A percentile compares a stretch with the other conserved stretches of the same genome.
Conservation (phyloP, 2,113 vertebrate species). For the Galemys pyrenaicus region DNA sequence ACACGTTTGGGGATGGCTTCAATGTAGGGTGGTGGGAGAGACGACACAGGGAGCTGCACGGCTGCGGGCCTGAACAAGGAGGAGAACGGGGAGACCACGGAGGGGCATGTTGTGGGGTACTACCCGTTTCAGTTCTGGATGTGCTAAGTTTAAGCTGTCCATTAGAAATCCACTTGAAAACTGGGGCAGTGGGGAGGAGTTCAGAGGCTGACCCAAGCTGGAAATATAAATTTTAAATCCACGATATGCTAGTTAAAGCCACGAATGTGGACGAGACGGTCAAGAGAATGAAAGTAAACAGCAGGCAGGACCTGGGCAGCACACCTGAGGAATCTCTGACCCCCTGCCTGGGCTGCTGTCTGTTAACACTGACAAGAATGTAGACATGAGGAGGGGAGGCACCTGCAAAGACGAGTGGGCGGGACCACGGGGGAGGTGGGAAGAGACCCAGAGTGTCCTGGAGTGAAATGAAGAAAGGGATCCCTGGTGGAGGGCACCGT, state of each 20-base stretch:
- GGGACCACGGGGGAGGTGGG: not conserved
- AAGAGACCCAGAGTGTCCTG: not conserved
- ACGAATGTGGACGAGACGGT: constrained; percentile 27
- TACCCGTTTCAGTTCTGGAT: not conserved
- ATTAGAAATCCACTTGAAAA: not conserved
- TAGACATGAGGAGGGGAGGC: rapidly evolving
- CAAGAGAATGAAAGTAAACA: not conserved
- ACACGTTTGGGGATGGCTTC: not conserved
- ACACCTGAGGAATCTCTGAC: too few relatives aligned
- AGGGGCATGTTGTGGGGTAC: not conserved
- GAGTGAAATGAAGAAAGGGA: not conserved
- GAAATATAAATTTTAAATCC: not conserved
- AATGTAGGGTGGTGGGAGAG: not conserved
- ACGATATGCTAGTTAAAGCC: constrained; percentile 41
- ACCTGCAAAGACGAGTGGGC: not conserved
- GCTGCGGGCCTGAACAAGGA: not conserved
- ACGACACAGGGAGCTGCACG: too few relatives aligned
- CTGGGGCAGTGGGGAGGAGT: not conserved
- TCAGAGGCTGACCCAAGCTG: not conserved
- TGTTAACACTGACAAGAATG: not conserved
- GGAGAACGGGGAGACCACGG: not conserved
- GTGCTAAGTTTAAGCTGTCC: not conserved
- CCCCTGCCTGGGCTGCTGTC: too few relatives aligned
- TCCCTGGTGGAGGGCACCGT: not conserved
- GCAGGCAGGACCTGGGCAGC: too few relatives aligned